Evolutionary conservation across 2,888 invertebrate genomes (phyloP), one percentile per base, ranked within the genome.

Genomic region (Petrophora chlorosata): DNA sequence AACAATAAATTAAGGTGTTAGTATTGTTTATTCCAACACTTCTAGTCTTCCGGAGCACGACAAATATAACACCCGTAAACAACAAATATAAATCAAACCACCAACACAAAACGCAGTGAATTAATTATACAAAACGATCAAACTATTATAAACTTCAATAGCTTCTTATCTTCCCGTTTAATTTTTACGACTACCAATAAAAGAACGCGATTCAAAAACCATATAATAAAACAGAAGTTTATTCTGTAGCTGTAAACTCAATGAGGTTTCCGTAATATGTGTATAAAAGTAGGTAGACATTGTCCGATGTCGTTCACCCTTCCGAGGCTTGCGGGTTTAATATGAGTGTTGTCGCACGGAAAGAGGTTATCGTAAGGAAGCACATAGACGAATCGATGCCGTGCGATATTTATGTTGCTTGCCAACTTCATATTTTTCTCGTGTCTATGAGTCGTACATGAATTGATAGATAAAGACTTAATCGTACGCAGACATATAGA

Each of bases 221-320:
- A 42, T 63, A 70, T 56, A 59, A 71, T 77, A 78, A 77, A 78
- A 73, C 54, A 56, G 51, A 62, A 40, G 65, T 73, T 73, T 75
- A 71, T 71, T 69, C 49, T 61, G 49, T 59, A 55, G 65, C 58
- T 57, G 55, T 78, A 73, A 76, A 74, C 67, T 67, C 59, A 69
- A 75, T 71, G 70, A 70, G 66, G 79, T 81, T 81, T 76, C 70
- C 73, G 75, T 79, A 73, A 65, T 70, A 70, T 62, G 62, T 64
- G 58, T 51, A 57, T 66, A 65, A 66, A 33, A 38, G 29, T 39
- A 45, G 36, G 36, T 38, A 39, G 67, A 75, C 71, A 76, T 67
- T 72, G 73, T 74, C 59, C 56, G 34, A 67, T 70, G 77, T 72
- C 77, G 45, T 77, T 80, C 73, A 77, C 73, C 73, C 65, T 64